Conservation (phyloP, 2,113 vertebrate genomes). For the Irena cyanogastra region DNA sequence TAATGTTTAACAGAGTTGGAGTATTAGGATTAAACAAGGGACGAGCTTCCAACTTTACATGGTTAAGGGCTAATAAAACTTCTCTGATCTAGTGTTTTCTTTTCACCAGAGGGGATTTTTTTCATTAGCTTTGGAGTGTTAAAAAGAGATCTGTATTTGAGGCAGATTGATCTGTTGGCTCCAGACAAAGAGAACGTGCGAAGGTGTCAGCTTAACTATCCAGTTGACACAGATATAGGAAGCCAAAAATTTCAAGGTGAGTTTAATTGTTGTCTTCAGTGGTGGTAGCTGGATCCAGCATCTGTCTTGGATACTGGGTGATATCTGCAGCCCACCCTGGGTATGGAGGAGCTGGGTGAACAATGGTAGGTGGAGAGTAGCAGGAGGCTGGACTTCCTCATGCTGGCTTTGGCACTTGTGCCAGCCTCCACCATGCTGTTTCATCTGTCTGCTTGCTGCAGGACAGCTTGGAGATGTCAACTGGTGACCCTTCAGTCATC, state of each 20-base stretch:
- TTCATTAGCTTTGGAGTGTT: constrained; percentile 48
- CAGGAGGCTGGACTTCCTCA: neutral
- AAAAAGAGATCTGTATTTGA: constrained; percentile 34
- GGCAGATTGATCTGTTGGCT: constrained; percentile 36
- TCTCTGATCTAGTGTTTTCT: constrained; percentile 38
- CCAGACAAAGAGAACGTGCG: neutral
- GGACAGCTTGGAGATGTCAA: neutral
- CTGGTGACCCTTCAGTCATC: neutral
- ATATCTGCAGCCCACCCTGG: accelerated
- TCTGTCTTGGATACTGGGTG: neutral
- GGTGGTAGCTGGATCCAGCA: neutral
- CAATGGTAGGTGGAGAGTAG: neutral
- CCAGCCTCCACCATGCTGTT: accelerated
- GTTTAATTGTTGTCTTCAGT: neutral
- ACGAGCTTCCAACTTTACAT: constrained; percentile 35
- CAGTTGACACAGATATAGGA: neutral
- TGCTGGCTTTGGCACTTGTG: accelerated
- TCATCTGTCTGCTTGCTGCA: accelerated
- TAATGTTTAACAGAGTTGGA: constrained; percentile 62
- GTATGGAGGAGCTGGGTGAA: neutral
- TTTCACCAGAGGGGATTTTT: constrained; percentile 39
- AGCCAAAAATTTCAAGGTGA: neutral
- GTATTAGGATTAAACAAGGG: constrained; percentile 53
- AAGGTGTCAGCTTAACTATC: neutral
- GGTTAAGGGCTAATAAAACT: constrained; percentile 52